Evolutionary conservation across 1,140 invertebrate species (phyloP), one percentile per base, ranked within the genome.

Genomic region (Diabrotica undecimpunctata): DNA sequence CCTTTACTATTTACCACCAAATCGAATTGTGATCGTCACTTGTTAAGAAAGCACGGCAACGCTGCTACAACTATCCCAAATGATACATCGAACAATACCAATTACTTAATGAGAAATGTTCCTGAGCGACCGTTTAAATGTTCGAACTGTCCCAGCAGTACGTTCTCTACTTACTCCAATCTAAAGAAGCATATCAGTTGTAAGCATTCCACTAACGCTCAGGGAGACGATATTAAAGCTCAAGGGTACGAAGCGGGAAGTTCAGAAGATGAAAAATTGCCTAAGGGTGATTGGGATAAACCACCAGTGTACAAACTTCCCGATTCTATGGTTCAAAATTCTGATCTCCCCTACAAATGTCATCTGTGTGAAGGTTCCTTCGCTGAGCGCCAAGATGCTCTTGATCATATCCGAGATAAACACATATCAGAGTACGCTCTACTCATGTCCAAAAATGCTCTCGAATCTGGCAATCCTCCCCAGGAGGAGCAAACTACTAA

Each of bases 1-100:
- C 89, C 91, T 0, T 83, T 97, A 0, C 85, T 94, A 0, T 98
- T 98, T 78, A 98, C 96, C 5, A 98, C 96, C 0, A 98, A 98
- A 75, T 96, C 94, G 2, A 98, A 98, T 78, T 95, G 96, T 77
- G 96, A 98, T 72, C 88, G 96, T 11, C 96, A 98, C 77, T 78
- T 98, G 59, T 79, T 95, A 14, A 82, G 95, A 11, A 97, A 97
- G 76, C 95, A 98, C 75, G 91, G 81, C n/a, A 83, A 81, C 64
- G 66, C 74, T 4, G 75, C 79, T 46, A 78, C 76, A 8, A 77
- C 71, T 38, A 62, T 81, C 73, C 69, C 78, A 38, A 70, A 75
- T 62, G 58, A 72, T 53, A 12, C 77, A 38, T 72, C 77, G 38
- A 74, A 66, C 56, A 60, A 71, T 73, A 35, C 69, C 68, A 81